Evolutionary conservation across 2,888 invertebrate genomes (phyloP), one percentile per base, ranked within the genome.

Genomic region (Rhabditoides inermis): DNA sequence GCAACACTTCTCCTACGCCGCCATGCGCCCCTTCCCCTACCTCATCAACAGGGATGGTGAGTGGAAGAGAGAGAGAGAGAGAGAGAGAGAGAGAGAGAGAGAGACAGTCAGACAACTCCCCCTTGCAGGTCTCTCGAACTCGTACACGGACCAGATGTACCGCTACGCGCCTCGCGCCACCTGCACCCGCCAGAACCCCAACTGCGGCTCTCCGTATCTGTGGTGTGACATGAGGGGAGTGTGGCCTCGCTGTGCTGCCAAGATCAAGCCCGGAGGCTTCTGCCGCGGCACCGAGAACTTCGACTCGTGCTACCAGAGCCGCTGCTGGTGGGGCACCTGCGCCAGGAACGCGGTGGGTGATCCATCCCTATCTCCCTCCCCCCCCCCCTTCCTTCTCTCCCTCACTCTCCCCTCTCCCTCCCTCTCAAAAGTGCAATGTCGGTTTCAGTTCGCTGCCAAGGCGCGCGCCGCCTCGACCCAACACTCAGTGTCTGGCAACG

Each of bases 131-230:
- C 61, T 73, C n/a, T 72, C 73, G 42, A 73, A 73, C 55, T 57
- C 68, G 20, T 73, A 73, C 60, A 73, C 73, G 28, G 73, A 73
- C 45, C 73, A 73, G 47, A 68, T 73, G 68, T 73, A 74, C 57
- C 61, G 72, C 2, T 73, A 73, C 51, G 73, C 72, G n/a, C 73
- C 72, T 12, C 56, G 74, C 23, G 62, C 74, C 32, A 65, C 69
- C 2, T 74, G 74, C 60, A 58, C 64, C 30, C 37, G 58, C 36
- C 61, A 68, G 53, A 58, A 56, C 12, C 72, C 74, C 18, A 69
- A 58, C 39, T 74, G 74, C 51, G 72, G 72, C 20, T 73, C 73
- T 4, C 68, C 63, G 15, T 74, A 69, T 48, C 61, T 74, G 39
- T 73, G 75, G 66, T 73, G 74, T 42, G 74, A 74, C 51, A 68